Evolutionary conservation across 2,888 invertebrate genomes (phyloP).

Genomic region (Orthosia incerta): DNA sequence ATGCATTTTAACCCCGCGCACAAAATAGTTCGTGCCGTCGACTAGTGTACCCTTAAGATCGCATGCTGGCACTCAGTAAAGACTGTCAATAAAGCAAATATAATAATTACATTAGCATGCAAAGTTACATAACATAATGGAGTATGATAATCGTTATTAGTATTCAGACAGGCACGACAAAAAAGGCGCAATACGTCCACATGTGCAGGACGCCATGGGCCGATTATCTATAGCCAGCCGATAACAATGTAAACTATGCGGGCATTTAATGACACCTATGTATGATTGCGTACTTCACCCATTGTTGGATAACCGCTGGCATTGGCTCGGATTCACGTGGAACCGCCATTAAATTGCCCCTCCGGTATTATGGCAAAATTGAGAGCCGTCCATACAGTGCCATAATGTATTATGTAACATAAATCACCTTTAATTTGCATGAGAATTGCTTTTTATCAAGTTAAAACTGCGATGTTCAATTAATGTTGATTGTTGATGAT

Average conservation of each 20-base stretch:
- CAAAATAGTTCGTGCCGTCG: no score
- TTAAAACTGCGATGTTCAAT: slow-evolving; percentile 28
- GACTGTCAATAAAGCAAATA: slow-evolving; percentile 40
- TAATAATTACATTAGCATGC: slow-evolving; percentile 65
- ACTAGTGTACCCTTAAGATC: no score
- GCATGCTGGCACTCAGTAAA: slow-evolving; percentile 27
- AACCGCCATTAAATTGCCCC: slow-evolving; percentile 60
- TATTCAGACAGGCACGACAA: slow-evolving; percentile 68
- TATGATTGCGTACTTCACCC: slow-evolving; percentile 72
- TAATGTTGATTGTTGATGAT: slow-evolving; percentile 9
- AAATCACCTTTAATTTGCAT: slow-evolving; percentile 56
- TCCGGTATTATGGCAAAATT: slow-evolving; percentile 57
- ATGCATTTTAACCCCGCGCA: no score
- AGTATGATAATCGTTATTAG: slow-evolving; percentile 62
- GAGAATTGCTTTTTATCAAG: slow-evolving; percentile 33
- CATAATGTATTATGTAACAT: slow-evolving; percentile 52
- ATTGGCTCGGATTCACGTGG: slow-evolving; percentile 70
- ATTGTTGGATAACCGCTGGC: slow-evolving; percentile 70
- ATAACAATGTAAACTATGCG: slow-evolving; percentile 78
- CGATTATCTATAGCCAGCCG: slow-evolving; percentile 74
- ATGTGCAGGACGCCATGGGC: slow-evolving; percentile 64
- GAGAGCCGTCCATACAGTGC: slow-evolving; percentile 41
- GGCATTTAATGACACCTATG: slow-evolving; percentile 76
- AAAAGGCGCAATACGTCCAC: slow-evolving; percentile 68
- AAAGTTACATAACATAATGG: slow-evolving; percentile 64